Conservation (phyloP, 2,888 invertebrate genomes). For the Cataglyphis altisquamis region DNA sequence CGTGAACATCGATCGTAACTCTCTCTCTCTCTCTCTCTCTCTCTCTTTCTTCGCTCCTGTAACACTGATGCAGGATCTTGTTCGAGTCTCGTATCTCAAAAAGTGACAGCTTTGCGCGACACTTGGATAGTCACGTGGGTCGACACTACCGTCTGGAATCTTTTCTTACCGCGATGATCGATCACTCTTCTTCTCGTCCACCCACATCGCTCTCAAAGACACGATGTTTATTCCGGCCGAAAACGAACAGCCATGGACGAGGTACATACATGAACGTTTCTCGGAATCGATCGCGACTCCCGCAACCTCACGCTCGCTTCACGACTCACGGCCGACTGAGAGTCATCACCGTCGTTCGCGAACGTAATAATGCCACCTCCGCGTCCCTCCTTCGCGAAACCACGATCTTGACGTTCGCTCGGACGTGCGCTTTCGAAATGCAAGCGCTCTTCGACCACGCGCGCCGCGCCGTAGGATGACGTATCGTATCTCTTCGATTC, state of each 20-base stretch:
- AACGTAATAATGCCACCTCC: slow-evolving; percentile 28
- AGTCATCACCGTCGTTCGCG: slow-evolving; percentile 51
- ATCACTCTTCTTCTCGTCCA: neutral
- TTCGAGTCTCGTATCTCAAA: neutral
- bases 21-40: neutral
- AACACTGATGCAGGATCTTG: neutral
- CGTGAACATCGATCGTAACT: slow-evolving; percentile 34
- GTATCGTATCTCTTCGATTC: neutral
- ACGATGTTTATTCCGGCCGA: neutral
- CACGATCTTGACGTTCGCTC: slow-evolving; percentile 20
- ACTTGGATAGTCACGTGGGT: slow-evolving; percentile 20
- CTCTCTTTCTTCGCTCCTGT: slow-evolving; percentile 11
- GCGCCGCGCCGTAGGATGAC: neutral
- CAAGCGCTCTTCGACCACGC: slow-evolving; percentile 41
- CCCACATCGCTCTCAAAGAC: neutral
- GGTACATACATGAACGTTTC: neutral
- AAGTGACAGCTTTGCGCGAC: slow-evolving; percentile 14
- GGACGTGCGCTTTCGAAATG: slow-evolving; percentile 24
- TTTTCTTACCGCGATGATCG: neutral
- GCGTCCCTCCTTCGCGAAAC: slow-evolving; percentile 17
- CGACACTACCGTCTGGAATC: neutral
- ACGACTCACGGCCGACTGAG: slow-evolving; percentile 64
- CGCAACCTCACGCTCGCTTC: slow-evolving; percentile 41
- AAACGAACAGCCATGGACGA: neutral
- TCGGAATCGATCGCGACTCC: slow-evolving; percentile 52